Conservation (phyloP, 2,113 vertebrate species). For the Oryzias celebensis region DNA sequence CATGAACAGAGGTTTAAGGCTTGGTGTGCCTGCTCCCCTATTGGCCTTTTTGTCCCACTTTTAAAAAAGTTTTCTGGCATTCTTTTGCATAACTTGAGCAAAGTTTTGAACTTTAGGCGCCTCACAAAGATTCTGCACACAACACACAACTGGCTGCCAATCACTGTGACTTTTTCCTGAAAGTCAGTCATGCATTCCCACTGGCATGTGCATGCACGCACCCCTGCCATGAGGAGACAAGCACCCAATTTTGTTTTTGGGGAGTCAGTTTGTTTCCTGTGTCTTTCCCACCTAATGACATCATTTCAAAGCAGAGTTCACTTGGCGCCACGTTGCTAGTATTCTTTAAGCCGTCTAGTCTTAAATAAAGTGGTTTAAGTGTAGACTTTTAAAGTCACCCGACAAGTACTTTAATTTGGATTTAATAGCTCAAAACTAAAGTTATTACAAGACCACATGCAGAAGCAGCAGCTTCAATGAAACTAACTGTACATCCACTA, state of each 20-base stretch:
- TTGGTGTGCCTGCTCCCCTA: too few relatives aligned
- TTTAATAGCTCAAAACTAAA: constrained; percentile 41
- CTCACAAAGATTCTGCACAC: too few relatives aligned
- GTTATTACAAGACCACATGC: constrained; percentile 45
- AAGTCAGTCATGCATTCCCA: too few relatives aligned
- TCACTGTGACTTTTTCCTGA: too few relatives aligned
- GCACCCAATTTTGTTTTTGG: too few relatives aligned
- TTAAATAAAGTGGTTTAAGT: constrained; percentile 52
- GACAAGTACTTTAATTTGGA: constrained; percentile 24
- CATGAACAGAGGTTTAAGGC: too few relatives aligned
- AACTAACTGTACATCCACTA: constrained; percentile 37
- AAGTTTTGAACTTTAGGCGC: too few relatives aligned
- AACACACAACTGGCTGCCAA: too few relatives aligned
- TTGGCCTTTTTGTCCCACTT: too few relatives aligned
- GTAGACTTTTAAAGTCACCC: constrained; percentile 26
- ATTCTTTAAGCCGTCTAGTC: constrained; percentile 29
- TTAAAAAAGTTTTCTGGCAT: too few relatives aligned
- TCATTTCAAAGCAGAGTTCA: constrained; percentile 30
- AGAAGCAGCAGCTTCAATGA: constrained; percentile 41
- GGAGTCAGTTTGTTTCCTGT: constrained; percentile 19
- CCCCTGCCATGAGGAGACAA: background rate
- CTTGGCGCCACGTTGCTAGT: constrained; percentile 18
- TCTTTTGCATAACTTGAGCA: too few relatives aligned
- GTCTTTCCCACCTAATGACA: constrained; percentile 36
- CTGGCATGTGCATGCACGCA: too few relatives aligned